Conservation (phyloP, 2,113 vertebrate species). For the Parotia lawesii region DNA sequence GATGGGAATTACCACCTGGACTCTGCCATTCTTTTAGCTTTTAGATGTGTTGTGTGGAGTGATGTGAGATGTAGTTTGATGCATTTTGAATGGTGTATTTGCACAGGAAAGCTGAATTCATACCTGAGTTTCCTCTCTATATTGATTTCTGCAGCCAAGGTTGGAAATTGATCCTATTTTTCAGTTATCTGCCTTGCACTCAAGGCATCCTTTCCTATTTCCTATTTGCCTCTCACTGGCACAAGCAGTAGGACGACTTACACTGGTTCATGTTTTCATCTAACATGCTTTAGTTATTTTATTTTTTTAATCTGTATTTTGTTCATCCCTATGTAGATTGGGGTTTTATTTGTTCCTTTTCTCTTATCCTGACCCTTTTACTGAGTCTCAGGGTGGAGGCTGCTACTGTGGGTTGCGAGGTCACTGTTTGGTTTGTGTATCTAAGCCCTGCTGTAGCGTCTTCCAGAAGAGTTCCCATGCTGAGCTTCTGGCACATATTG, state of each 20-base stretch:
- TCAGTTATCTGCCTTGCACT: background rate
- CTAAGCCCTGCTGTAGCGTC: background rate
- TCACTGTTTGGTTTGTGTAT: background rate
- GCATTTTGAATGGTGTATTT: background rate
- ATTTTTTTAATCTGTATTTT: background rate
- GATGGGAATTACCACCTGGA: background rate
- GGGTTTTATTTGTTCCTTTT: background rate
- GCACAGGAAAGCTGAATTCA: background rate
- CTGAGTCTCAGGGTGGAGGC: background rate
- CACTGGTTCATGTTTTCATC: background rate
- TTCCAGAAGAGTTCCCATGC: background rate
- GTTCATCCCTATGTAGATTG: background rate
- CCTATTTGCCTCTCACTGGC: background rate
- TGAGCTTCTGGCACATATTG: background rate
- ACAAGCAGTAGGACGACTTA: background rate
- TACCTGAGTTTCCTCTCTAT: background rate
- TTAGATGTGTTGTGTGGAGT: background rate
- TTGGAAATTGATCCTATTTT: background rate
- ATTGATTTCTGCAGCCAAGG: background rate
- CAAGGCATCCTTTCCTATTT: background rate
- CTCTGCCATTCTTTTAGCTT: background rate
- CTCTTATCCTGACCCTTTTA: background rate
- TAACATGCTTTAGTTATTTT: background rate
- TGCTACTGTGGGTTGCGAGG: accelerated
- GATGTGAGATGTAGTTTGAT: background rate